Percentiles rank a stretch among this genome's conserved stretches.
These are phyloP conservation scores for Antheraea mylitta DNA, from an alignment of 1,140 invertebrate genomes.

Conservation along the genomic window DNA sequence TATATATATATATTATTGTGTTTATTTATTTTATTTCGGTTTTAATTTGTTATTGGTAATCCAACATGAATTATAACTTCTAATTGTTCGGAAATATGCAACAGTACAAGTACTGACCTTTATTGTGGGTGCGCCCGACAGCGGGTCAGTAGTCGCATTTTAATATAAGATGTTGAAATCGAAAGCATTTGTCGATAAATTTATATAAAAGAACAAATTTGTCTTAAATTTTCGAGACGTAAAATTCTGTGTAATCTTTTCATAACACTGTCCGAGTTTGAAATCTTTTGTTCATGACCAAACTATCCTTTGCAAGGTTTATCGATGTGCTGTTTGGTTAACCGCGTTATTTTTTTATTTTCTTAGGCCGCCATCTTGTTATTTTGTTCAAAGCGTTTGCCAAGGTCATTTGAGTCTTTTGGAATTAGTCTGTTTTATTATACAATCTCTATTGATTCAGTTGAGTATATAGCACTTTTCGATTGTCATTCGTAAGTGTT, in stretches of 20 bases:
- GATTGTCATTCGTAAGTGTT: no score
- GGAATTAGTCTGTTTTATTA: neutral
- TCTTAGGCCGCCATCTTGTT: slow-evolving; percentile 14
- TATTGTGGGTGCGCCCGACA: neutral
- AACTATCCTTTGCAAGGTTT: slow-evolving; percentile 29
- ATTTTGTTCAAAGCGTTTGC: slow-evolving; percentile 3
- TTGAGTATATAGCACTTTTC: no score
- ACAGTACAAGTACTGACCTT: neutral
- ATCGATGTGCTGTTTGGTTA: neutral
- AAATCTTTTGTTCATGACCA: slow-evolving; percentile 31
- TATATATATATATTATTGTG: no score
- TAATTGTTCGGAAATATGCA: neutral
- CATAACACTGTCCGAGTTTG: slow-evolving; percentile 7
- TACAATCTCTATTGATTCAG: neutral
- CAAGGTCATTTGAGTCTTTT: neutral
- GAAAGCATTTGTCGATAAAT: neutral
- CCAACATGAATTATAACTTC: neutral
- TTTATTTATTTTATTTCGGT: neutral
- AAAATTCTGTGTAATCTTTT: neutral
- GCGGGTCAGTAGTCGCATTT: neutral
- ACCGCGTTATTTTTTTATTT: slow-evolving; percentile 18
- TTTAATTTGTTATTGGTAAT: neutral
- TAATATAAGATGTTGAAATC: neutral
- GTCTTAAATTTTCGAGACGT: neutral
- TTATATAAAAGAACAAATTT: neutral